Base-by-base conservation (phyloP, 2,113 vertebrate genomes). In the Lycocorax pyrrhopterus region DNA sequence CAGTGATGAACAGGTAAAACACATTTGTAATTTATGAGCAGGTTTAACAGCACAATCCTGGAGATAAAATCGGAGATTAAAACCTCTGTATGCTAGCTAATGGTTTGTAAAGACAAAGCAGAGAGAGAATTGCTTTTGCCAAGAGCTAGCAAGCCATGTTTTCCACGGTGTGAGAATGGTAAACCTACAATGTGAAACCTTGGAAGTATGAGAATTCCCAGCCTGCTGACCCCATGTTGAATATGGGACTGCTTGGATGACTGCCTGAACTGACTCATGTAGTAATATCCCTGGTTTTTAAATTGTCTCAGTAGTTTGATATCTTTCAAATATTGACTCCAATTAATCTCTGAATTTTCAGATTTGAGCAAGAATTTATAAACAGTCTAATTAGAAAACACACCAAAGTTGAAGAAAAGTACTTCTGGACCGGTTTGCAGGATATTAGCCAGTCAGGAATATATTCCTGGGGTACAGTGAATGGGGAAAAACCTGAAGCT, bases 341-440 rank as follows among this genome's bases (percentile, higher is more conserved):
- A 7, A 68, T 58, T 77, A 37, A 76, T 92, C 62, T 88, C 37
- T 92, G 60, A 44, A 78, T 71, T 96, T 97, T 37, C 97, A 99
- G 99, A 95, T 99, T 99, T 97, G 99, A 99, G 76, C 99, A 99
- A 98, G 98, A 98, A 89, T 99, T 98, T 86, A 97, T 99, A 96
- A 99, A 98, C 96, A 98, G 96, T 75, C 97, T 99, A 30, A 98
- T 99, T 51, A 97, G 95, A 88, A 98, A 98, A 53, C 94, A 99
- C 23, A 97, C 96, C 11, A 94, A 92, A 94, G 79, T 79, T 88
- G 96, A 78, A 87, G 96, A 75, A 62, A 98, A 97, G 56, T 98
- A 98, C 93, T 99, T 99, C 93, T 99, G 99, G 99, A 98, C 98
- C 0, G 98, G 98, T 53, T 97, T 99, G 92, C 98, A 98, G 96